These are phyloP conservation scores for Gopherus evgoodei DNA, from an alignment of 2,113 vertebrate genomes.

Conservation along the genomic window DNA sequence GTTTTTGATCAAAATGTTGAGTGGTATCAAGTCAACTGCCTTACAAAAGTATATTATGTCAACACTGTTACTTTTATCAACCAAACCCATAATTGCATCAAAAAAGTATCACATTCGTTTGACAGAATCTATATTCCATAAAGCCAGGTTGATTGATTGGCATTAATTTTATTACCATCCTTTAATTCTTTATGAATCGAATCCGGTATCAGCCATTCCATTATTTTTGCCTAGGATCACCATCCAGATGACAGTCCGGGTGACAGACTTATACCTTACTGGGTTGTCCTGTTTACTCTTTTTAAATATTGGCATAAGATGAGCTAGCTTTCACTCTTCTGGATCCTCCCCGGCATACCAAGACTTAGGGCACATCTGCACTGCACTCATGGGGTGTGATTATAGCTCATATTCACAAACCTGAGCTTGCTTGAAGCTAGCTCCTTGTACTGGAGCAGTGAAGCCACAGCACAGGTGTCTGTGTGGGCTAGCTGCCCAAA, in stretches of 20 bases:
- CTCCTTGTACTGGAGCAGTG: not conserved
- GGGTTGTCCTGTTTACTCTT: not conserved
- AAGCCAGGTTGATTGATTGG: not conserved
- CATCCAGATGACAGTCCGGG: not conserved
- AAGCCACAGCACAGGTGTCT: not conserved
- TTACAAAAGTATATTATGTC: rapidly evolving
- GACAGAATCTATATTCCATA: not conserved
- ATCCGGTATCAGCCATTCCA: not conserved
- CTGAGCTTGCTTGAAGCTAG: too few relatives aligned
- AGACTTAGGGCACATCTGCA: not conserved
- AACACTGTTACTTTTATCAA: rapidly evolving
- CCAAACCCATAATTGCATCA: not conserved
- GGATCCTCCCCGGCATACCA: rapidly evolving
- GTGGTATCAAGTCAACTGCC: rapidly evolving
- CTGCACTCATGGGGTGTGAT: not conserved
- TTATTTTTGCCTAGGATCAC: not conserved
- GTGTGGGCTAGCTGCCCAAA: not conserved
- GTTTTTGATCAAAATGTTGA: not conserved
- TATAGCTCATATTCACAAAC: too few relatives aligned
- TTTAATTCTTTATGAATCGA: constrained; percentile 21
- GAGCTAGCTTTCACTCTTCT: not conserved
- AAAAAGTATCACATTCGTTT: rapidly evolving
- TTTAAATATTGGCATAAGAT: rapidly evolving
- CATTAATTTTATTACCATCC: not conserved
- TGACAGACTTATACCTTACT: constrained; percentile 30